Conservation (phyloP, 2,888 invertebrate genomes). For the Lasioglossum leucozonium region DNA sequence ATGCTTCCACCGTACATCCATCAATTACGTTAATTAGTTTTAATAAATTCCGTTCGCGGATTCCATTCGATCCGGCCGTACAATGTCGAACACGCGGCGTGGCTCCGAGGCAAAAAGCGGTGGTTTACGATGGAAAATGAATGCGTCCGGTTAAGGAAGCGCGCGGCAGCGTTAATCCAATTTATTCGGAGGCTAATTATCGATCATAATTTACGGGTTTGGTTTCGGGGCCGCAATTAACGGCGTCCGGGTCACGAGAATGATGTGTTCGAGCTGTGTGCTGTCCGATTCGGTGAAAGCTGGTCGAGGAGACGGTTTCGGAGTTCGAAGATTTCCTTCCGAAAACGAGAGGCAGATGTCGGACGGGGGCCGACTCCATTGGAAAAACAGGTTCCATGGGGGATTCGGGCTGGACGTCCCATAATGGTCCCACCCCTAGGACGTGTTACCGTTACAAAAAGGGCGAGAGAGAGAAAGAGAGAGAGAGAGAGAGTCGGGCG, state of each 20-base stretch:
- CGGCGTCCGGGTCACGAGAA: constrained; percentile 10
- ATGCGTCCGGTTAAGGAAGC: not conserved
- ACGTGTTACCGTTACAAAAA: constrained; percentile 64
- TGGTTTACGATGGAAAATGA: not conserved
- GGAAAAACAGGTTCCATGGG: constrained; percentile 76
- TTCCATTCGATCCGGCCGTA: not conserved
- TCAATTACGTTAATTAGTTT: constrained; percentile 6
- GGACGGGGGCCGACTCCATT: constrained; percentile 76
- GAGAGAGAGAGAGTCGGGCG: not conserved
- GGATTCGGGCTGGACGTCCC: constrained; percentile 63
- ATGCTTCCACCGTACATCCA: not conserved
- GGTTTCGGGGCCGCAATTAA: constrained; percentile 11
- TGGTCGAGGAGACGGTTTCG: not conserved
- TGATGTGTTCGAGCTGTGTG: constrained; percentile 24
- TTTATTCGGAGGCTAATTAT: constrained; percentile 14
- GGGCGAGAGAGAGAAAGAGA: constrained; percentile 36
- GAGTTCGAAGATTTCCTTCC: constrained; percentile 47
- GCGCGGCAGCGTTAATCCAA: constrained; percentile 1
- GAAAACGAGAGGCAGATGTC: constrained; percentile 82
- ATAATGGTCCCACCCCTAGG: constrained; percentile 68
- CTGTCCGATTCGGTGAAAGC: constrained; percentile 34
- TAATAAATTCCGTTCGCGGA: constrained; percentile 6
- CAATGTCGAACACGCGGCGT: constrained; percentile 6
- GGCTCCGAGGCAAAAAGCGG: not conserved
- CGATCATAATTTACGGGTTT: not conserved